Base-by-base conservation (phyloP, 2,797 vertebrate genomes). In the Sus cebifrons region DNA sequence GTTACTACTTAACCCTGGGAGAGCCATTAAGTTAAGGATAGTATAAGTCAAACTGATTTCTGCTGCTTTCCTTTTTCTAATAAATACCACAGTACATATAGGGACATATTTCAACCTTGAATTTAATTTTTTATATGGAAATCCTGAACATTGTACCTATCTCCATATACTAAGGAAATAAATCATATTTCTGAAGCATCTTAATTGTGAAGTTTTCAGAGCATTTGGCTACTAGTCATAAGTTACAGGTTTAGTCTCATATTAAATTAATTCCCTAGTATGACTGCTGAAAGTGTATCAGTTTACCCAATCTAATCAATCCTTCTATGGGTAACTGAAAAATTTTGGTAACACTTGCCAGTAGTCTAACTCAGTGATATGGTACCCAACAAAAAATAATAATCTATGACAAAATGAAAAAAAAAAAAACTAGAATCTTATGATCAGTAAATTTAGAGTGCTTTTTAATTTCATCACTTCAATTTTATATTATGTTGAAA, bases 51-150 rank as follows among this genome's bases (percentile, higher is more conserved):
- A 83, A 78, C 36, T 83, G 91, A 58, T 75, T 92, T 90, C 84
- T 94, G 52, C 82, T 89, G 71, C 40, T 96, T 93, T 83, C 25
- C 88, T 11, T 95, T 83, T 75, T 93, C 91, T 78, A 71, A 64
- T 81, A 89, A 75, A 91, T 58, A 81, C 12, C n/a, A n/a, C 20
- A 71, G 3, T 71, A 67, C 12, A 60, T 32, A 36, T 10, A 27
- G 12, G 2, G 52, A 92, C 81, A 68, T 49, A 52, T 79, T 93
- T 84, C 12, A 91, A 40, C 5, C 14, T 70, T 68, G 40, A 90
- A 92, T 95, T 87, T 89, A 93, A 86, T 91, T 85, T 95, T 60
- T 49, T 85, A 3, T 25, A 27, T 74, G 21, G 10, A 77, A 96
- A 75, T 52, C 54, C 44, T 65, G 14, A 83, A 13, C 27, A 62